Base-by-base conservation (phyloP, 2,888 invertebrate species). In the Caenorhabditis uteleia region DNA sequence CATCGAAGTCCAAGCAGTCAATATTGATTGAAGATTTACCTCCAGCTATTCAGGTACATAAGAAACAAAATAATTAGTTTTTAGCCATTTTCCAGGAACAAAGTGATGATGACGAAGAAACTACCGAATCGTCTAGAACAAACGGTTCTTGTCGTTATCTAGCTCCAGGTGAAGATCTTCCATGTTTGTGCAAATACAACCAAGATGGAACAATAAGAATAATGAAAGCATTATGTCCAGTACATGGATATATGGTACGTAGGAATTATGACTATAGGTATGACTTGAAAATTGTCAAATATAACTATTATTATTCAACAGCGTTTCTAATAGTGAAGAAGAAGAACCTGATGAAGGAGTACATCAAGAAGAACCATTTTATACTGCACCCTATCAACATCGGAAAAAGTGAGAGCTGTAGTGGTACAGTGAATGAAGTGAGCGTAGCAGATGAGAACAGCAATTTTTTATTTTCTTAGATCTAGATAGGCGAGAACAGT, bases 201-300 rank as follows among this genome's bases (percentile, higher is more conserved):
- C 53, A 69, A 1, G 59, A 57, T 20, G 82, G 82, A 1, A 55
- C 69, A 1, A 76, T 76, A 23, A 51, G 65, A 39, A 56, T 71
- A 2, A 76, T 76, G 75, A 76, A 76, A 50, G 78, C 79, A 6
- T 48, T 82, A 8, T 82, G 82, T 59, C 82, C 82, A 1, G 79
- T 82, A n/a, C 82, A 82, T 47, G 82, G 82, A 16, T 81, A 75
- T 48, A 74, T 76, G 76, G 76, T 74, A n/a, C 67, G 75, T 23
- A 38, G 75, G 25, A 67, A 73, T 49, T 74, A 74, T 43, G 74
- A 76, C 46, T 74, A 75, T 55, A 72, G 71, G 71, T 66, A 6
- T 20, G 20, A 39, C 5, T 36, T 46, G 0, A 26, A 25, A n/a
- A n/a, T n/a, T n/a, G n/a, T 16, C 20, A 54, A 23, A 23, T 3